Percentiles rank a stretch among this genome's conserved stretches.
These are phyloP conservation scores for Caenorhabditis zanzibari DNA, from an alignment of 2,888 invertebrate species.

Conservation along the genomic window DNA sequence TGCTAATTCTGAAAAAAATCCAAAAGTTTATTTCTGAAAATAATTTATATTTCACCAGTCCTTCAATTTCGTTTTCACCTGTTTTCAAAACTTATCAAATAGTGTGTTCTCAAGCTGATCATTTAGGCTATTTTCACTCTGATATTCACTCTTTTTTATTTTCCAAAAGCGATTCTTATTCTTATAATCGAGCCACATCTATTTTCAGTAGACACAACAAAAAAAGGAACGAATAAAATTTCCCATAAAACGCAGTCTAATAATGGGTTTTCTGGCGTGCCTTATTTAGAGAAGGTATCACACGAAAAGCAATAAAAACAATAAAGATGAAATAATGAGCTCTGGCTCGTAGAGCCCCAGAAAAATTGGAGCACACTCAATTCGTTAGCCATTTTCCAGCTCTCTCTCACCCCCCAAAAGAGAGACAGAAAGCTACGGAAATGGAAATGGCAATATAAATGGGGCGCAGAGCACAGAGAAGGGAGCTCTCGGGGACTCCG, in stretches of 20 bases:
- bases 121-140: slow-evolving; percentile 1
- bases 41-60: too few species aligned
- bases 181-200: slow-evolving; percentile 19
- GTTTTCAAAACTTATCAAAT: background rate
- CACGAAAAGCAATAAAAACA: slow-evolving; percentile 27
- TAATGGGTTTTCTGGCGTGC: slow-evolving; percentile 19
- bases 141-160: background rate
- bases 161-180: background rate
- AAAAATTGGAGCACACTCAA: slow-evolving; percentile 30
- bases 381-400: slow-evolving; percentile 15
- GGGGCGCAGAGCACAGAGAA: slow-evolving; percentile 44
- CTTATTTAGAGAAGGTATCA: slow-evolving; percentile 2
- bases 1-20: too few species aligned
- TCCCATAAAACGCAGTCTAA: slow-evolving; percentile 31
- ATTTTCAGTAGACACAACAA: slow-evolving; percentile 30
- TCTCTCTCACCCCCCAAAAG: slow-evolving; percentile 7
- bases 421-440: slow-evolving; percentile 51
- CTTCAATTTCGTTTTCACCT: background rate
- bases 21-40: too few species aligned
- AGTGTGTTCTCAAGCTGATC: background rate
- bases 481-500: slow-evolving; percentile 46
- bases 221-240: slow-evolving; percentile 28
- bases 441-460: slow-evolving; percentile 65
- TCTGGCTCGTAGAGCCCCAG: slow-evolving; percentile 25
- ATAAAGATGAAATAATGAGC: slow-evolving; percentile 45